These are phyloP conservation scores for Amblyjoppa proteus DNA, from an alignment of 2,888 invertebrate species.

Conservation along the genomic window DNA sequence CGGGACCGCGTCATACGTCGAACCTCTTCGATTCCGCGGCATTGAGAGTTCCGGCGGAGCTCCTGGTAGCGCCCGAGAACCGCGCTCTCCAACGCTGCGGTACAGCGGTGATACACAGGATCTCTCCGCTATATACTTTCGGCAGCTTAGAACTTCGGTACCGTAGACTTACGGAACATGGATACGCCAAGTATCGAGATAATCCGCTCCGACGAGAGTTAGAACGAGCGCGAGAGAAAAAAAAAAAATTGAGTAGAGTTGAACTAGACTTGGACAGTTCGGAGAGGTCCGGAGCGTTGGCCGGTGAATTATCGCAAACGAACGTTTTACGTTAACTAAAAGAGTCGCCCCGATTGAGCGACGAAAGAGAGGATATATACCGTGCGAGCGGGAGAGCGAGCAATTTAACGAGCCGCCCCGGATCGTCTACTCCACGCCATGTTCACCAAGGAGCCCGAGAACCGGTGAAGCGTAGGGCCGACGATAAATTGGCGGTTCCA, in stretches of 20 bases:
- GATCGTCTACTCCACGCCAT: constrained; percentile 18
- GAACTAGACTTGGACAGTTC: neutral
- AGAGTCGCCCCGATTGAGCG: constrained; percentile 21
- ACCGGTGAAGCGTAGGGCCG: constrained; percentile 68
- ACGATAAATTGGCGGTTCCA: constrained; percentile 81
- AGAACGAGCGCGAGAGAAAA: neutral
- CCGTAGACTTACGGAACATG: neutral
- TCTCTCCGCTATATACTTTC: constrained; percentile 14
- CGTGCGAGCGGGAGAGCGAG: constrained; percentile 26
- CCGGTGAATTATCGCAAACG: constrained; percentile 46
- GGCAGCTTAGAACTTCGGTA: neutral
- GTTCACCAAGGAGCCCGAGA: constrained; percentile 30
- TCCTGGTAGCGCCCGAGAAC: constrained; percentile 4
- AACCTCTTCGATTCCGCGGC: constrained; percentile 36
- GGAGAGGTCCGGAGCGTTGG: constrained; percentile 20
- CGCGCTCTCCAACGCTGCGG: constrained; percentile 19
- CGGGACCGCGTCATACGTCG: constrained; percentile 21
- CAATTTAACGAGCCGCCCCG: constrained; percentile 40
- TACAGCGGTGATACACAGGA: constrained; percentile 30
- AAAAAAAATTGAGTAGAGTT: neutral
- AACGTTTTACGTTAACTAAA: constrained; percentile 51
- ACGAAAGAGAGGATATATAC: constrained; percentile 21
- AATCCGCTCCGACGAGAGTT: neutral
- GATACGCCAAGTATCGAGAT: constrained; percentile 6
- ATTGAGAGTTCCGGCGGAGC: neutral